phyloP scores from a whole-genome alignment of 1,140 invertebrate species.

The Diorhabda sublineata region DNA sequence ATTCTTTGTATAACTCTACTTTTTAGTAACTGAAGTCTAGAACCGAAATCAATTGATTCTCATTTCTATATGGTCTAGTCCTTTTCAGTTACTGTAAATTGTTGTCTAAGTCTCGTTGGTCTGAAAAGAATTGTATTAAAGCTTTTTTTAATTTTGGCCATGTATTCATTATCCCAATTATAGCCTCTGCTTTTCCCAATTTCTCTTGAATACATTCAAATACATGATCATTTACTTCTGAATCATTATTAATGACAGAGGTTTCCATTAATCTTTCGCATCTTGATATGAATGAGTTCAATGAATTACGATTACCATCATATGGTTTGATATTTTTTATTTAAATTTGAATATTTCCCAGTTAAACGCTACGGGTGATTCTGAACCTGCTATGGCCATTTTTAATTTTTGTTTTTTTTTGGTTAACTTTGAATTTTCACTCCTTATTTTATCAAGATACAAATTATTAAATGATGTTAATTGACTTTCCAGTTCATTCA shows the following conservation, averaged over 20 bases:
- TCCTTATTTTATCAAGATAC: neutral
- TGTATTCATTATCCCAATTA: conserved; percentile 13
- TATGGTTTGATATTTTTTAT: neutral
- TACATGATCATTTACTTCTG: too few species aligned
- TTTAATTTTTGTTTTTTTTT: too few species aligned
- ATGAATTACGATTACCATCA: conserved; percentile 6
- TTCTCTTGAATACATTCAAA: conserved; percentile 21
- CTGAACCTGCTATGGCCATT: too few species aligned
- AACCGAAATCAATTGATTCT: conserved; percentile 11
- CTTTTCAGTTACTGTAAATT: neutral
- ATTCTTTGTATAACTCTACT: conserved; percentile 14
- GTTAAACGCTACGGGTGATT: neutral
- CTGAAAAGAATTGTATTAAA: neutral
- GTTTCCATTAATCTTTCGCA: conserved; percentile 10
- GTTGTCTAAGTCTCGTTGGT: conserved; percentile 10
- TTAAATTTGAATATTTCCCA: neutral
- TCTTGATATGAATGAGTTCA: conserved; percentile 10
- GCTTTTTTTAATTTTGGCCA: neutral
- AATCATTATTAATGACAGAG: neutral
- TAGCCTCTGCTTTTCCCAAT: conserved; percentile 17
- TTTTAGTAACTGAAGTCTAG: conserved; percentile 11
- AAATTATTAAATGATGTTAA: neutral
- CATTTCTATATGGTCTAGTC: conserved; percentile 5
- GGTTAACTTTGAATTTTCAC: too few species aligned
- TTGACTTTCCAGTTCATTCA: neutral